Evolutionary conservation across 2,888 invertebrate species (phyloP), one percentile per base, ranked within the genome.

Genomic region (Rhyacophila evoluta): DNA sequence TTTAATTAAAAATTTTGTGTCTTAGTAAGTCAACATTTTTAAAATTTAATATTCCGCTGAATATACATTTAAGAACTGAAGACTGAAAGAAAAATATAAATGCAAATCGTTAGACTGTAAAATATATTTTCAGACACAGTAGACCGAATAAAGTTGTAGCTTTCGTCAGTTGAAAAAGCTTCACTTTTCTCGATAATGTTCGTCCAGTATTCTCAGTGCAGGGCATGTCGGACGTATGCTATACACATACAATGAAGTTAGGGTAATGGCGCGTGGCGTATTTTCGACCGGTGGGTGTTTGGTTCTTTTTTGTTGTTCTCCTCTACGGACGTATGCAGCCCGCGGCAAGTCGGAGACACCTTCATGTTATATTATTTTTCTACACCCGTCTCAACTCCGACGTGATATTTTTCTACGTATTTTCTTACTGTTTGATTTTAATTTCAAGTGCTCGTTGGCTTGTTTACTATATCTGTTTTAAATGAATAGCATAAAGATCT

Each of bases 161-260:
- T 55, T 77, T 77, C 77, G 67, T 77, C 77, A 77, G 55, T 72
- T 36, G 38, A 55, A 55, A 76, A 76, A 76, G 36, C 5, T 11
- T 72, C 15, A 36, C 37, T 71, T 72, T 72, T 37, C 72, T 33
- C 37, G 70, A 77, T 67, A 76, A 76, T 76, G 55, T 39, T 55
- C 15, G 29, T 70, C 28, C 28, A 28, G 41, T 39, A 15, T 72
- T 19, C 37, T 36, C 33, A 6, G n/a, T 37, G 38, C 77, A 67
- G 37, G 55, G 33, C 19, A 25, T 27, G 12, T 25, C 55, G 36
- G 28, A 37, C 10, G 29, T 72, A n/a, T 25, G 19, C 15, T 19
- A 72, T 37, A 37, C 38, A 72, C 37, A 72, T 25, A 72, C 37
- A 72, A 77, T 72, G 72, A 77, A 77, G 72, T 68, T 25, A 38